Evolutionary conservation across 2,113 vertebrate species (phyloP), one percentile per base, ranked within the genome.

Genomic region (Rhinichthys klamathensis): DNA sequence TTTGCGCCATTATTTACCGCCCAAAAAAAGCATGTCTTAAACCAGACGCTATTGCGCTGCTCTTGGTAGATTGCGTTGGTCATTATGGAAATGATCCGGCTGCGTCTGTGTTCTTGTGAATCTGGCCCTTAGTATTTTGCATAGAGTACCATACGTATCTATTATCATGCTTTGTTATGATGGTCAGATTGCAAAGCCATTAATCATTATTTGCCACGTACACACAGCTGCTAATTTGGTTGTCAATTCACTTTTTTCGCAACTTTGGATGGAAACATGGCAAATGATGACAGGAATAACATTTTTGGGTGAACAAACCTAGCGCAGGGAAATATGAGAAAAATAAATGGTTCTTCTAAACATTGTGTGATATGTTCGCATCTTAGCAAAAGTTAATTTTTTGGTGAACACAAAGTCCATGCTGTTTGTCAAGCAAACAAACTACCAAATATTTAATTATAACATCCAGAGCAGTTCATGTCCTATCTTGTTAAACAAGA

Each of bases 371-470:
- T 69, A 86, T 75, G 58, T 88, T 83, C 82, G 85, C 56, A 51
- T 82, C 88, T 87, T 87, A 87, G 81, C 80, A 35, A 80, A 85
- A 49, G 73, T 51, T 76, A 78, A 54, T 87, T 82, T 44, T 89
- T 85, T 83, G 63, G 79, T 77, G 60, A 86, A 65, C 58, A 76
- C 23, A 77, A 60, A 84, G 83, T 74, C 51, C 51, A 46, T 25
- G 11, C 41, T 41, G 41, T 9, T 54, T 84, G 88, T 84, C 69
- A 79, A 89, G 85, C 88, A 84, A 91, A 90, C 85, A 88, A 86
- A 87, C 54, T 25, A 15, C 84, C 76, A 82, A 82, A 85, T 83
- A 84, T 88, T 88, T 35, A 75, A 69, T 61, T 82, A 23, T 82
- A 87, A 85, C 61, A 44, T 25, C 63, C 80, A 58, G 80, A 88